Evolutionary conservation across 1,140 invertebrate species (phyloP), one percentile per base, ranked within the genome.

Genomic region (Drosophila pseudoananassae): DNA sequence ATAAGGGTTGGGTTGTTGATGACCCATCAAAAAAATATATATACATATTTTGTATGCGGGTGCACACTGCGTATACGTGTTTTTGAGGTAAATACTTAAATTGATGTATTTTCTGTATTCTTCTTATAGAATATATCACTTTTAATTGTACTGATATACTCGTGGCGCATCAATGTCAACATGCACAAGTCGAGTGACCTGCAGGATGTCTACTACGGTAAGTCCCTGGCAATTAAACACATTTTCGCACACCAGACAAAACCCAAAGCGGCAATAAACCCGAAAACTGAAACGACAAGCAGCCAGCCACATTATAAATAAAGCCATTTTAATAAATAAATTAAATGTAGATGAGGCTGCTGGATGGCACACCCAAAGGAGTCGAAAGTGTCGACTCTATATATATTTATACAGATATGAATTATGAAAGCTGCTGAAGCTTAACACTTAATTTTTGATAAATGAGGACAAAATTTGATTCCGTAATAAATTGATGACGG

Each of bases 181-280:
- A 93, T 94, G 60, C 95, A 94, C 76, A 94, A 94, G 76, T 94
- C 93, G 80, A 93, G 93, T 33, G 94, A 94, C 59, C 82, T 95
- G 43, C 94, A 95, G 85, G 95, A 96, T 91, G 95, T 96, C 55
- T 96, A 95, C 92, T 95, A 95, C 85, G 95, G 95, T 95, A 91
- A 94, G 93, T 91, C 61, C 43, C 56, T 75, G 60, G 64, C 58
- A 85, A 85, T 85, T 77, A 81, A 66, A 46, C 46, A 40, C 38
- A 64, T 33, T 27, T 6, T 23, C 49, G 25, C 56, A 29, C 53
- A 58, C 23, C 7, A 7, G 15, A 27, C 9, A 56, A 72, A 25
- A 27, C 43, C 56, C 66, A 52, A 54, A 29, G 40, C 31, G 61
- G 63, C 43, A 45, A 76, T 68, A 69, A 76, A 68, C 14, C 50